These are phyloP conservation scores for Eulacestoma nigropectus DNA, from an alignment of 2,113 vertebrate species.

Conservation along the genomic window DNA sequence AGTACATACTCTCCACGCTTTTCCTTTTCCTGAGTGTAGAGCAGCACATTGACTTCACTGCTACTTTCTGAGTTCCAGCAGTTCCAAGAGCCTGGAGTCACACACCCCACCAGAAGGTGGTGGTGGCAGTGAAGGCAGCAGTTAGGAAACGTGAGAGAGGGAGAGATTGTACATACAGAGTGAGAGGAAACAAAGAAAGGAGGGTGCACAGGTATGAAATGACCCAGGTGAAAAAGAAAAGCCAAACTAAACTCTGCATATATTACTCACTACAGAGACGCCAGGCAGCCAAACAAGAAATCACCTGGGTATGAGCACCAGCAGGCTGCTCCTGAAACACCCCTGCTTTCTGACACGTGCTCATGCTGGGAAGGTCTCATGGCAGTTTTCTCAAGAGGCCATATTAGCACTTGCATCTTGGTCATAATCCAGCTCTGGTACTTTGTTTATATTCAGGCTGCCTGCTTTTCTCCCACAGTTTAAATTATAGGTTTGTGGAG, in stretches of 20 bases:
- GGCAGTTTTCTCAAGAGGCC: background rate
- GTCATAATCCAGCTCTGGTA: background rate
- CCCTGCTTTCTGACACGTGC: background rate
- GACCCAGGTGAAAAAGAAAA: background rate
- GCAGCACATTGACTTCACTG: background rate
- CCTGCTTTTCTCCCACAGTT: slow-evolving; percentile 12
- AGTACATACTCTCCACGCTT: background rate
- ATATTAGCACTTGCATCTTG: background rate
- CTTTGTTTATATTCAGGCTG: slow-evolving; percentile 30
- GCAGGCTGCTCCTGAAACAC: background rate
- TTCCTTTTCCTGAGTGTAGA: background rate
- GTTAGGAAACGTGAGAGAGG: background rate
- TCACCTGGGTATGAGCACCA: background rate
- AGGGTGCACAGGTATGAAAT: background rate
- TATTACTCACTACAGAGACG: background rate
- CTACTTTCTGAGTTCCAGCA: background rate
- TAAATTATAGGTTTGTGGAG: slow-evolving; percentile 27
- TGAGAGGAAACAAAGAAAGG: background rate
- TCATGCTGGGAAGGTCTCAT: background rate
- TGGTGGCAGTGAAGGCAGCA: background rate
- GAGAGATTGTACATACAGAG: background rate
- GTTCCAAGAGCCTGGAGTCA: background rate
- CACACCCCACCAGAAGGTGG: background rate
- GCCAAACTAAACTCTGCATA: background rate
- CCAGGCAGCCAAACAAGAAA: background rate